Percentiles rank a stretch among this genome's conserved stretches.
Evolutionary conservation across 2,888 invertebrate genomes (phyloP).

Genomic region (Xylota segnis): DNA sequence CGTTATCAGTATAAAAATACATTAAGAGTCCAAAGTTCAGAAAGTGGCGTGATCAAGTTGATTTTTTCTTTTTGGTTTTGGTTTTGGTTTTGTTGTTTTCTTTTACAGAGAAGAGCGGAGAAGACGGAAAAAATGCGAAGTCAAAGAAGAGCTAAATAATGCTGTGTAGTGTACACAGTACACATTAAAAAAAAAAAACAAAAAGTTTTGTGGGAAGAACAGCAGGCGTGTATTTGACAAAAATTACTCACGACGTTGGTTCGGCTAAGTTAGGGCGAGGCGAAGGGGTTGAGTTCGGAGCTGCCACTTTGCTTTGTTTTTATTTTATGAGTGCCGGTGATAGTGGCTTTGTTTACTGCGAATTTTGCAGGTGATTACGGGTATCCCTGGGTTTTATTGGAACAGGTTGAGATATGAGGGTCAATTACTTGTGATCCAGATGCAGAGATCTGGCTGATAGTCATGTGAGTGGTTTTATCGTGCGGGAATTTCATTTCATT

Average conservation of each 20-base stretch:
- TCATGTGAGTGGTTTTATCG: slow-evolving; percentile 30
- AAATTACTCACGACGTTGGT: background rate
- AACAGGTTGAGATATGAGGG: background rate
- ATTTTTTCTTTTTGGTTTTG: slow-evolving; percentile 30
- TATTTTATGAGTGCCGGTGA: background rate
- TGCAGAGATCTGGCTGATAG: slow-evolving; percentile 7
- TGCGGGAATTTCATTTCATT: slow-evolving; percentile 14
- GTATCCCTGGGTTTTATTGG: slow-evolving; percentile 12
- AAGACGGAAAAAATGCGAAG: slow-evolving; percentile 15
- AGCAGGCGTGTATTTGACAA: slow-evolving; percentile 24
- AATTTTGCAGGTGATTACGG: background rate
- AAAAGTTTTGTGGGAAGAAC: background rate
- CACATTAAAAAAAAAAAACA: background rate
- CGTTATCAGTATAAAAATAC: slow-evolving; percentile 67
- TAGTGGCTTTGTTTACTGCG: background rate
- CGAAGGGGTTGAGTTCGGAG: background rate
- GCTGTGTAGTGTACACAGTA: background rate
- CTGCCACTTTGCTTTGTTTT: slow-evolving; percentile 5
- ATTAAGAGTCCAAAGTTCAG: slow-evolving; percentile 65
- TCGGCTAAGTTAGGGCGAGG: background rate
- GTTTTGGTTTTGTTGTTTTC: slow-evolving; percentile 10
- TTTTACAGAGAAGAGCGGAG: slow-evolving; percentile 4
- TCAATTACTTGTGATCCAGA: slow-evolving; percentile 1
- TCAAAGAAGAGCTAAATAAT: background rate
- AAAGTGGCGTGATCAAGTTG: slow-evolving; percentile 73